Evolutionary conservation across 2,113 vertebrate species (phyloP), one percentile per base, ranked within the genome.

Genomic region (Gymnocephalus cernua): DNA sequence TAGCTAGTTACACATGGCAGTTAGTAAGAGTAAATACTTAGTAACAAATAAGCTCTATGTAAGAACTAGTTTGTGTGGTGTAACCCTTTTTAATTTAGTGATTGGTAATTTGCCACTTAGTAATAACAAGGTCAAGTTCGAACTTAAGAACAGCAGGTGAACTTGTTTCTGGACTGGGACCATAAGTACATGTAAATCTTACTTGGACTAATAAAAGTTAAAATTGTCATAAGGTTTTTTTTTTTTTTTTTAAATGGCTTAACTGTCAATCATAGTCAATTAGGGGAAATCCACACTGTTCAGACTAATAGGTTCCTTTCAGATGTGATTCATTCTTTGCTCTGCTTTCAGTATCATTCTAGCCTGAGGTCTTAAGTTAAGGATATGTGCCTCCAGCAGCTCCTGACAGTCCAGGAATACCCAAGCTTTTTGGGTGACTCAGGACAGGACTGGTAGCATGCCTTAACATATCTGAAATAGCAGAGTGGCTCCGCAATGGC

Each of bases 401-500:
- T 76, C 56, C 44, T 32, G 80, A 77, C 74, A 74, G 38, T 85
- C 77, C 57, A 57, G 57, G 51, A 73, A 83, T 75, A 54, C 70
- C 41, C 21, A 48, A n/a, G 56, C 71, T 63, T 71, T 66, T 41
- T 83, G 73, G 38, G 76, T 89, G 86, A 93, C 86, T 90, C 71
- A 80, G 79, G 66, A 51, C 61, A 61, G 10, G 38, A 41, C 73
- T 29, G 65, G 29, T 65, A 63, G 73, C 35, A 70, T 67, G 75
- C 58, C 44, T 68, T 81, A 77, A 71, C 84, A 88, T 86, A 73
- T 64, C 69, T 2, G 19, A 68, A 74, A 93, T 88, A 83, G 77
- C 83, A 64, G 56, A 67, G 77, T 54, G 76, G 57, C 71, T 83
- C 64, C 6, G 41, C 80, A 88, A 69, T 67, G 71, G 76, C 44